Percentiles rank a stretch among this genome's conserved stretches.
phyloP scores from a whole-genome alignment of 1,140 invertebrate species.

The Ptiloglossa arizonensis region DNA sequence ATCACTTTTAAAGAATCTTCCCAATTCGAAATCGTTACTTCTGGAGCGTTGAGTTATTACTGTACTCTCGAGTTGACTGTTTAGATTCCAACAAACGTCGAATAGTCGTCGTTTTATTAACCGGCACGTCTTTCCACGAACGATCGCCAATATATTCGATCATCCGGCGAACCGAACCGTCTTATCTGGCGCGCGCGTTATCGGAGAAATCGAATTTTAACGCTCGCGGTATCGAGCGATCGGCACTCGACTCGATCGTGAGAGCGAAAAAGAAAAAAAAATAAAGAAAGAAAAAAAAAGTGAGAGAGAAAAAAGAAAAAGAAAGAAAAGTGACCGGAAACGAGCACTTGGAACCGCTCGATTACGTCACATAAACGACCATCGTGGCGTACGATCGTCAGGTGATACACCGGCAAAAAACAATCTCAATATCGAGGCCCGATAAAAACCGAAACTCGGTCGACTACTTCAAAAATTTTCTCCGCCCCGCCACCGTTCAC shows the following conservation, averaged over 20 bases:
- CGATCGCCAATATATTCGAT: not conserved
- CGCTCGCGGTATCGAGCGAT: slow-evolving; percentile 1
- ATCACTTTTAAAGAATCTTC: no score
- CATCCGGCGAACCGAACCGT: not conserved
- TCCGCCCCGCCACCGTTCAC: not conserved
- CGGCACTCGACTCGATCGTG: not conserved
- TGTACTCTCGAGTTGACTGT: no score
- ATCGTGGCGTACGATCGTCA: slow-evolving; percentile 38
- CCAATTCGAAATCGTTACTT: no score
- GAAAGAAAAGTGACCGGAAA: slow-evolving; percentile 21
- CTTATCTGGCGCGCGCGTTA: not conserved
- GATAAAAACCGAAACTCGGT: slow-evolving; percentile 37
- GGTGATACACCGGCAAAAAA: slow-evolving; percentile 21
- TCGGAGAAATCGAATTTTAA: not conserved
- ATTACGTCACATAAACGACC: slow-evolving; percentile 18
- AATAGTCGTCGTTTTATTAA: slow-evolving; percentile 2
- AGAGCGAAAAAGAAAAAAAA: no score
- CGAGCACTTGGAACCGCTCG: not conserved
- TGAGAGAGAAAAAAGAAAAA: no score
- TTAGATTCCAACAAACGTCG: no score
- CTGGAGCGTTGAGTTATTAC: no score
- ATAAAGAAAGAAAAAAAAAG: no score
- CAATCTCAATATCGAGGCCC: slow-evolving; percentile 13
- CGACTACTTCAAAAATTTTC: not conserved
- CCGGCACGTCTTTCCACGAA: not conserved